These are phyloP conservation scores for Patiria miniata DNA, from an alignment of 35 echinoderm and acorn worm genomes.

Conservation along the genomic window DNA sequence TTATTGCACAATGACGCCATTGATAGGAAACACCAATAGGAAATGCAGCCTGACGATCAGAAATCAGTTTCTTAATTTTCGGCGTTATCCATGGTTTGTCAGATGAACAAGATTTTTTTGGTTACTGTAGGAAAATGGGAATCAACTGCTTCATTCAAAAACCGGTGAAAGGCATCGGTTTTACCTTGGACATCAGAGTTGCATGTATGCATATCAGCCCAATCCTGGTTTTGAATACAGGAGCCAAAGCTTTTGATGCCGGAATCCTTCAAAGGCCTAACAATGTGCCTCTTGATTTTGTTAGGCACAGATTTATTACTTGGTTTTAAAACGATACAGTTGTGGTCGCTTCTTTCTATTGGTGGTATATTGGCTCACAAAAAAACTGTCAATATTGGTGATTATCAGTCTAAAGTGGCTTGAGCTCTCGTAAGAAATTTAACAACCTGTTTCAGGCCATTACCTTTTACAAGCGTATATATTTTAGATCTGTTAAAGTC, in stretches of 20 bases:
- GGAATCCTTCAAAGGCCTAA: neutral
- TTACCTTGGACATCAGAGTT: neutral
- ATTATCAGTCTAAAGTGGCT: no score
- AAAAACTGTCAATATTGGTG: neutral
- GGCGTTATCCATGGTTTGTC: slow-evolving; percentile 39
- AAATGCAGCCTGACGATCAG: slow-evolving; percentile 1
- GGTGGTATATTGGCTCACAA: no score
- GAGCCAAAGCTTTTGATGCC: neutral
- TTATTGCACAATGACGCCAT: slow-evolving; percentile 15
- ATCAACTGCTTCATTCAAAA: neutral
- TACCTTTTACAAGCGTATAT: no score
- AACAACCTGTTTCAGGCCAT: no score
- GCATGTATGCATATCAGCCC: neutral
- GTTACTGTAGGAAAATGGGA: slow-evolving; percentile 11
- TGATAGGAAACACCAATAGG: neutral
- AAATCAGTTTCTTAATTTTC: slow-evolving; percentile 30
- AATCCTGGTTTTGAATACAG: slow-evolving; percentile 20
- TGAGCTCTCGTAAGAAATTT: no score
- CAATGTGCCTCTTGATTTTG: neutral
- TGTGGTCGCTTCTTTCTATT: neutral
- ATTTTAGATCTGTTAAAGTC: no score
- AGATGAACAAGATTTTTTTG: neutral
- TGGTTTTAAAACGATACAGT: neutral
- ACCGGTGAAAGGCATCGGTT: slow-evolving; percentile 8
- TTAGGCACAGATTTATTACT: neutral